Percentiles rank a stretch among this genome's conserved stretches.
Evolutionary conservation across 2,888 invertebrate species (phyloP).

Genomic region (Timema podura): DNA sequence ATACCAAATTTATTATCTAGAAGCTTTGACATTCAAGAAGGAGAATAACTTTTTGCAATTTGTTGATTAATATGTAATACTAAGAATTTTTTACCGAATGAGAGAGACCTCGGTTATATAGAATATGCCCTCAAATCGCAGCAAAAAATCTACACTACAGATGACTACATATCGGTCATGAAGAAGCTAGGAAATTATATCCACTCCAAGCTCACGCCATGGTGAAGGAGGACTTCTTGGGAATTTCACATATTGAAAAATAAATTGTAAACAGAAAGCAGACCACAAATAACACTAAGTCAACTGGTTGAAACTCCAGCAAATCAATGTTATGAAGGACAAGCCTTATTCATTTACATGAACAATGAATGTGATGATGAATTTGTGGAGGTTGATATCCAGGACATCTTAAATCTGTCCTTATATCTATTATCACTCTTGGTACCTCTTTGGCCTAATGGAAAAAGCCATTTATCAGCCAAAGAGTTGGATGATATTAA

Average conservation of each 20-base stretch:
- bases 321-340: neutral
- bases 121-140: neutral
- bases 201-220: neutral
- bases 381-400: neutral
- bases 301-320: neutral
- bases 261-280: neutral
- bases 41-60: too few species aligned
- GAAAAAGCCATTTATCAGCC: neutral
- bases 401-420: neutral
- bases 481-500: neutral
- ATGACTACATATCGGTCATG: neutral
- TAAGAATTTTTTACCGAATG: neutral
- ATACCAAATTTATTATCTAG: too few species aligned
- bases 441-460: neutral
- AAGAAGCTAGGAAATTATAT: neutral
- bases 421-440: neutral
- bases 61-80: too few species aligned
- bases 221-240: constrained; percentile 3
- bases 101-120: neutral
- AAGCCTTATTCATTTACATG: neutral
- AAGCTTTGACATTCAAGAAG: too few species aligned
- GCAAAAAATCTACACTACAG: neutral
- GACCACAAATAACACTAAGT: neutral
- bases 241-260: neutral
- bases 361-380: neutral